Conservation (phyloP, 2,888 invertebrate genomes). For the Stratiomys singularior region DNA sequence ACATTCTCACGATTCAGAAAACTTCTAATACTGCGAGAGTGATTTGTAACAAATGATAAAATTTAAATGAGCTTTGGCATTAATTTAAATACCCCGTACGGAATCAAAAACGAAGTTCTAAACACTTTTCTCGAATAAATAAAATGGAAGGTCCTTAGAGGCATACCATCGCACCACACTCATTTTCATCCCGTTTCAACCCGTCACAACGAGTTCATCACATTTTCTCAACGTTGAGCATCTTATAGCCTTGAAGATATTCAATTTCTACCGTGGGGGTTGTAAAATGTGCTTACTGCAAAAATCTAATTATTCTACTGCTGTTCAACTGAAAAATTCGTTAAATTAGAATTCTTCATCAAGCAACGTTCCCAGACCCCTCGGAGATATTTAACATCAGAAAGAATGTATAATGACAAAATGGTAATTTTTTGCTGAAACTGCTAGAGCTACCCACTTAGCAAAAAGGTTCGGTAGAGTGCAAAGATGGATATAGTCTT, state of each 20-base stretch:
- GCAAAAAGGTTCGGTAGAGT: too few relatives aligned
- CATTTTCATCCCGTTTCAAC: background rate
- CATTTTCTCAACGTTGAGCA: background rate
- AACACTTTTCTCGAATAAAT: constrained; percentile 41
- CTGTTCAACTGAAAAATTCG: constrained; percentile 15
- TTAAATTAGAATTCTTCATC: constrained; percentile 36
- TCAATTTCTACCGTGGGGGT: constrained; percentile 5
- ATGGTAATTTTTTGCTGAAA: constrained; percentile 16
- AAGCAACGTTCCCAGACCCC: background rate
- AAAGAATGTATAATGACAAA: constrained; percentile 4
- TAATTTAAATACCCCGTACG: constrained; percentile 34
- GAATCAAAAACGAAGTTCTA: constrained; percentile 25
- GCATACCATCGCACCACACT: background rate
- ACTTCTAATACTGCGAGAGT: background rate
- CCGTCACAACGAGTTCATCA: background rate
- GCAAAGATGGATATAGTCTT: background rate
- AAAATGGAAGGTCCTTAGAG: constrained; percentile 29
- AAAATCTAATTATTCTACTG: constrained; percentile 47
- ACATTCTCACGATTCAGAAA: background rate
- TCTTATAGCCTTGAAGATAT: background rate
- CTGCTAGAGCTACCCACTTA: too few relatives aligned
- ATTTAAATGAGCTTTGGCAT: constrained; percentile 32
- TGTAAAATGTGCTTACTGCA: constrained; percentile 43
- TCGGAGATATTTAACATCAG: background rate
- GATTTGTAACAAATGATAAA: constrained; percentile 41